Evolutionary conservation across 2,113 vertebrate genomes (phyloP), one percentile per base, ranked within the genome.

Genomic region (Fukomys damarensis): DNA sequence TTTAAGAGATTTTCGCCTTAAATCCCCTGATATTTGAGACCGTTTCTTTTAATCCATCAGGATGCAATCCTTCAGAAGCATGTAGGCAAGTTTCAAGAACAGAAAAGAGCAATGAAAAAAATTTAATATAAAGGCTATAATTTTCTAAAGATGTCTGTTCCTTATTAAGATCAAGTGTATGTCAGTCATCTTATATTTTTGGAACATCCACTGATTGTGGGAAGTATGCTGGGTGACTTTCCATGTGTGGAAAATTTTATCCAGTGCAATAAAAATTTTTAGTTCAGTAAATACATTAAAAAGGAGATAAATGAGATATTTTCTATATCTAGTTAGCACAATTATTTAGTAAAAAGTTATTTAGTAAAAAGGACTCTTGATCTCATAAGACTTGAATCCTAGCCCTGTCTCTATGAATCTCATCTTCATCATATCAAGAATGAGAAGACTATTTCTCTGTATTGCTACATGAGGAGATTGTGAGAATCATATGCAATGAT

Each of bases 81-180:
- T 96, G 89, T 61, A 97, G 96, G 92, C 72, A 8, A 93, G 59
- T 92, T 95, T 96, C 49, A 93, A 97, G 90, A 38, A 93, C 92
- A 96, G 88, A 58, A 93, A 95, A 94, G 95, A 94, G 94, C 94
- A 96, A 97, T 96, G 95, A 98, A 97, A 98, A 97, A 97, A 97
- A 93, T 97, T 66, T 97, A 96, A 98, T 97, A 96, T 82, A 94
- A 97, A 97, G 87, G 30, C 90, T 98, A 61, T 97, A 97, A 96
- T 98, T 98, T 97, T 97, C 96, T 97, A 91, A 96, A 96, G 94
- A 96, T 91, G 56, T 79, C 93, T 98, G 96, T 97, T 98, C 79
- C 66, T 96, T 95, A 94, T 97, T 98, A 98, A 97, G 92, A 97
- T 96, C 79, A 96, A 97, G 82, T 91, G 56, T 11, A 32, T 95